Percentiles rank a stretch among this genome's conserved stretches.
These are phyloP conservation scores for Scophthalmus maximus DNA, from an alignment of 2,113 vertebrate species.

Conservation along the genomic window DNA sequence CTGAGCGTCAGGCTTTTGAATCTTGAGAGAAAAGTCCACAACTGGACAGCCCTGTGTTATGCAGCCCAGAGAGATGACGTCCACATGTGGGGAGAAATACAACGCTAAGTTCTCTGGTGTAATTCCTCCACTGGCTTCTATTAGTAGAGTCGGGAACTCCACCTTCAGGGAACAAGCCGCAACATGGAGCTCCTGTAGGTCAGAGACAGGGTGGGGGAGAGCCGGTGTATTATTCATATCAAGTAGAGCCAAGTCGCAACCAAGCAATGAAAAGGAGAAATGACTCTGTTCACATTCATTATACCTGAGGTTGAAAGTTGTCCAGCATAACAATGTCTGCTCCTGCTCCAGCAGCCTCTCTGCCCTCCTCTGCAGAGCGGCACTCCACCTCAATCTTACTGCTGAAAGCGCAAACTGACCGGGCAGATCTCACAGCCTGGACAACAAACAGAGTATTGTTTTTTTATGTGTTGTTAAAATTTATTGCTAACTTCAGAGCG, in stretches of 20 bases:
- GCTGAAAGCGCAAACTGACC: slow-evolving; percentile 77
- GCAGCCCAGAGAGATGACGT: slow-evolving; percentile 87
- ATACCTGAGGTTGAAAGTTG: slow-evolving; percentile 85
- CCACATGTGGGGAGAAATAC: slow-evolving; percentile 82
- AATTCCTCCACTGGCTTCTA: slow-evolving; percentile 88
- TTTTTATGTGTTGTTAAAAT: neutral
- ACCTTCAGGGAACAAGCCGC: slow-evolving; percentile 79
- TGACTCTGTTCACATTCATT: neutral
- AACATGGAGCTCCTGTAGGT: slow-evolving; percentile 80
- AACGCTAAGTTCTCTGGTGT: slow-evolving; percentile 71
- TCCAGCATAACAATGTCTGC: slow-evolving; percentile 88
- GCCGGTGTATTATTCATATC: neutral
- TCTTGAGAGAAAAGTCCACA: slow-evolving; percentile 89
- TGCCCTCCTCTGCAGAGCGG: slow-evolving; percentile 75
- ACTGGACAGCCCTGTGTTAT: slow-evolving; percentile 86
- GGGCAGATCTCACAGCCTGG: slow-evolving; percentile 78
- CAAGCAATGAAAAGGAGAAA: neutral
- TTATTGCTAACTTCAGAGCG: neutral
- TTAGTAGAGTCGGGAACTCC: slow-evolving; percentile 72
- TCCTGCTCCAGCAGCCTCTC: slow-evolving; percentile 79
- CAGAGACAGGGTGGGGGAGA: neutral
- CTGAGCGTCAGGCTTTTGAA: slow-evolving; percentile 50
- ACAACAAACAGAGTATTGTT: neutral
- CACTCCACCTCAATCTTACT: slow-evolving; percentile 89
- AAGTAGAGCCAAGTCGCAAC: neutral